A percentile compares a stretch with the other conserved stretches of the same genome.
Conservation (phyloP, 2,888 invertebrate species). For the Ennomos quercinarius region DNA sequence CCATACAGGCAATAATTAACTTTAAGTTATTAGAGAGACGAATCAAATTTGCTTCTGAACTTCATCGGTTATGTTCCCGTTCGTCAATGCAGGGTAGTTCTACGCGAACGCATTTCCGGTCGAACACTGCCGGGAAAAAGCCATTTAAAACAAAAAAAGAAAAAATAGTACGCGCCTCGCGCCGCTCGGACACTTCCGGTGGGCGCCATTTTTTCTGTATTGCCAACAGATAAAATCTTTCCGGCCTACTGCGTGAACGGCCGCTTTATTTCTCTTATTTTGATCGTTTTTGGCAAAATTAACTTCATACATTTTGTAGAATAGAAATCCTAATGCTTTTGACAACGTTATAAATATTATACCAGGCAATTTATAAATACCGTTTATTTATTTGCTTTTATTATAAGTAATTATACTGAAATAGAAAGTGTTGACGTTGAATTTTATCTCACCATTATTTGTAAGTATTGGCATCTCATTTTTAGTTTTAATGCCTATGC, state of each 20-base stretch:
- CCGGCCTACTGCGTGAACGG: slow-evolving; percentile 82
- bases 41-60: slow-evolving; percentile 67
- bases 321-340: slow-evolving; percentile 24
- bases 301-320: slow-evolving; percentile 47
- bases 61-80: slow-evolving; percentile 66
- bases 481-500: no score
- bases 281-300: slow-evolving; percentile 76
- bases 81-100: slow-evolving; percentile 71
- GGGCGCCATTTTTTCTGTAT: slow-evolving; percentile 86
- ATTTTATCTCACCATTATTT: no score
- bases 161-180: slow-evolving; percentile 83
- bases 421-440: no score
- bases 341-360: neutral
- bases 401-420: no score
- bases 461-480: no score
- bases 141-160: slow-evolving; percentile 85
- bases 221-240: slow-evolving; percentile 86
- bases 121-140: slow-evolving; percentile 84
- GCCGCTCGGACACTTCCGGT: slow-evolving; percentile 85
- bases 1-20: slow-evolving; percentile 54
- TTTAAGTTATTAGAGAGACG: slow-evolving; percentile 59
- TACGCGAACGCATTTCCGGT: slow-evolving; percentile 85
- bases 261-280: slow-evolving; percentile 76
- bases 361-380: no score
- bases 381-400: no score